Evolutionary conservation across 2,888 invertebrate genomes (phyloP), one percentile per base, ranked within the genome.

Genomic region (Eugnorisma glareosa): DNA sequence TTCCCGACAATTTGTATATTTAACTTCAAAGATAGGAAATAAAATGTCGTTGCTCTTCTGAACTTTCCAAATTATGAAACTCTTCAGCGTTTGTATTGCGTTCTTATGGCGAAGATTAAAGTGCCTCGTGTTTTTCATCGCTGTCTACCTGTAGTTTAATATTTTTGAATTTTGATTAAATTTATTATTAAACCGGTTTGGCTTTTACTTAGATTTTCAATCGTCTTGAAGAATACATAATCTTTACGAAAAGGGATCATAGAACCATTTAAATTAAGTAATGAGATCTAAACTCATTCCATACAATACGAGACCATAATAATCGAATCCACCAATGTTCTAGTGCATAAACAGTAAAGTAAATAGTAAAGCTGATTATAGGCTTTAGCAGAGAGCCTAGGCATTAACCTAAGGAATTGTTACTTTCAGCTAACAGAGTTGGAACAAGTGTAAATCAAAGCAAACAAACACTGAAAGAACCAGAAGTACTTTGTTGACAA

Each of bases 11-110:
- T 84, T 87, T 87, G 71, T 84, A 66, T 81, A 82, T 87, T 87
- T 82, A 81, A 83, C 77, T 85, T 86, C 75, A 87, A 87, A 86
- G 81, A 80, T 81, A 77, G 75, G 67, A 84, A 90, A 90, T 85
- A 88, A 91, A 91, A 84, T 88, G 88, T 88, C 89, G 81, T 81
- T 90, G 86, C 88, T 88, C 81, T 83, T 81, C 79, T 78, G 73
- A 89, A 88, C 88, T 86, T 86, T 85, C 73, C 82, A 79, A 82
- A 89, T 89, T 86, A 88, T 77, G 78, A 84, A 88, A 80, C 73
- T 82, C 74, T 67, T 59, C 43, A 86, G 57, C 73, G 67, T 73
- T 87, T 79, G 75, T 79, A 76, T 77, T 77, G 76, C 68, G 71
- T 77, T 66, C 73, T 86, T 51, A 54, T 70, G 70, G 45, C 78